phyloP scores from a whole-genome alignment of 2,888 invertebrate species.

The Bedellia somnulentella region DNA sequence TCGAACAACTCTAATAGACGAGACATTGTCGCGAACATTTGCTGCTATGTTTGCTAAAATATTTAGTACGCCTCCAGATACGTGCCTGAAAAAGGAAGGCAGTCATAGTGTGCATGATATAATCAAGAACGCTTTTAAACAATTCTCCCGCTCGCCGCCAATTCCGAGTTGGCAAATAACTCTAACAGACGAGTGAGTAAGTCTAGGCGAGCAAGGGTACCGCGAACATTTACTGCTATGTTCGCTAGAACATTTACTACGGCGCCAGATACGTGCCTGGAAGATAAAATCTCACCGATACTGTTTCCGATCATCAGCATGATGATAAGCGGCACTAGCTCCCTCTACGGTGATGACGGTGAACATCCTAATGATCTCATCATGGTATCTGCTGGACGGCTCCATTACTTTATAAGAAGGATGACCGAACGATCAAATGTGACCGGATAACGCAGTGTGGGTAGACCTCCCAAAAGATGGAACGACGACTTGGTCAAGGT shows the following conservation, averaged over 20 bases:
- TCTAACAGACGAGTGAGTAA: constrained; percentile 87
- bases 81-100: constrained; percentile 62
- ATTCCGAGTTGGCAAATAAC: constrained; percentile 97
- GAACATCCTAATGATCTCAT: constrained; percentile 99
- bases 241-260: constrained; percentile 96
- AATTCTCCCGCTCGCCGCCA: constrained; percentile 90
- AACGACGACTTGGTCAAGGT: too few relatives aligned
- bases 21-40: constrained; percentile 85
- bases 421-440: too few relatives aligned
- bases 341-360: constrained; percentile 93
- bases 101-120: too few relatives aligned
- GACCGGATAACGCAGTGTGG: too few relatives aligned
- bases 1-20: constrained; percentile 95
- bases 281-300: constrained; percentile 24
- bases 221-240: constrained; percentile 92
- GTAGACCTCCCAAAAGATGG: too few relatives aligned
- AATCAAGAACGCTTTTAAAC: too few relatives aligned
- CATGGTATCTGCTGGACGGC: too few relatives aligned
- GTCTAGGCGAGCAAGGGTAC: constrained; percentile 82
- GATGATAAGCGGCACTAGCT: constrained; percentile 66
- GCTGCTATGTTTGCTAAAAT: constrained; percentile 95
- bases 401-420: too few relatives aligned
- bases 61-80: constrained; percentile 93
- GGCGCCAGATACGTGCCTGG: constrained; percentile 86
- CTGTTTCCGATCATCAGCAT: constrained; percentile 43